Percentiles rank a stretch among this genome's conserved stretches.
These are phyloP conservation scores for Emmelina monodactyla DNA, from an alignment of 2,888 invertebrate genomes.

Conservation along the genomic window DNA sequence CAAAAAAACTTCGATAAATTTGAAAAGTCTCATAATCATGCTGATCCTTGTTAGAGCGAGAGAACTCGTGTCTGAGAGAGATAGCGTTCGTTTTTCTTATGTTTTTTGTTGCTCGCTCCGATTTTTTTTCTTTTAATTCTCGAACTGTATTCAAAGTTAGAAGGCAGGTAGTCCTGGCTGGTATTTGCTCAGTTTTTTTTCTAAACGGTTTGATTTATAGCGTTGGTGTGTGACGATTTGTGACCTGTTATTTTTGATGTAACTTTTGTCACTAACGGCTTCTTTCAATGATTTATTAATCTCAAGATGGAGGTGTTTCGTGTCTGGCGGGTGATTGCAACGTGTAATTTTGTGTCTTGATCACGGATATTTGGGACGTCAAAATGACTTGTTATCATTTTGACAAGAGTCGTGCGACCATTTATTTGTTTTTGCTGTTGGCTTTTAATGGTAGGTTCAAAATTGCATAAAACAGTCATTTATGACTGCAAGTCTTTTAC, in stretches of 20 bases:
- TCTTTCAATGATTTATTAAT: constrained; percentile 56
- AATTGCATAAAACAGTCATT: no score
- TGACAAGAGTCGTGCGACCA: neutral
- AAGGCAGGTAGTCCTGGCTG: constrained; percentile 53
- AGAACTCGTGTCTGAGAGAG: constrained; percentile 23
- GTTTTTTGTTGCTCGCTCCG: constrained; percentile 58
- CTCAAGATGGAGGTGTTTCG: no score
- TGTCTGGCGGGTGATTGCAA: no score
- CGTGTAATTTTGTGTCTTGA: no score
- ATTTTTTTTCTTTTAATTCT: constrained; percentile 64
- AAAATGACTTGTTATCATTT: neutral
- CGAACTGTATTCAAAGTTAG: constrained; percentile 61
- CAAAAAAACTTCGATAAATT: neutral
- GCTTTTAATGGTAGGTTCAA: no score
- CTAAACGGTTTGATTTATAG: constrained; percentile 58
- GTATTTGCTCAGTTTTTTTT: constrained; percentile 61
- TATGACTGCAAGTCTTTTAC: no score
- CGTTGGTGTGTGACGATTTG: constrained; percentile 57
- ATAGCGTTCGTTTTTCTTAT: constrained; percentile 47
- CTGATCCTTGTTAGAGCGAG: constrained; percentile 41
- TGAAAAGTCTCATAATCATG: constrained; percentile 6
- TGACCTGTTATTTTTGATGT: constrained; percentile 61
- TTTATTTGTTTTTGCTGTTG: constrained; percentile 8
- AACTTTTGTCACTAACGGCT: constrained; percentile 57
- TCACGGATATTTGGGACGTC: neutral